These are phyloP conservation scores for Agrotis segetum DNA, from an alignment of 2,888 invertebrate genomes.

Conservation along the genomic window DNA sequence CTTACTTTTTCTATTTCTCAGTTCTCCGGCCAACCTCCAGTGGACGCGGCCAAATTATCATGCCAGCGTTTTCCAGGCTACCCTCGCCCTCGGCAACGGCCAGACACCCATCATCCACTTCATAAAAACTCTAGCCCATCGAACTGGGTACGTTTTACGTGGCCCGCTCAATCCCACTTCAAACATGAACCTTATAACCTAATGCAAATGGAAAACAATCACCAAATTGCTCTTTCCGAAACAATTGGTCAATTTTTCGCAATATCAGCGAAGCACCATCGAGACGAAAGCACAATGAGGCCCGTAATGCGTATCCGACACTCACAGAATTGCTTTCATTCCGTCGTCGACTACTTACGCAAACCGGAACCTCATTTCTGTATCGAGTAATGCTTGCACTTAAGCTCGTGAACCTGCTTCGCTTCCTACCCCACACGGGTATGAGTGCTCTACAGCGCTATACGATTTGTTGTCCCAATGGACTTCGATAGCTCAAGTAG, in stretches of 20 bases:
- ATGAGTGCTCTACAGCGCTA: conserved; percentile 21
- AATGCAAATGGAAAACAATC: neutral
- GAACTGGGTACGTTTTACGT: too few species aligned
- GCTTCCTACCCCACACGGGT: conserved; percentile 1
- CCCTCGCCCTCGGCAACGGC: too few species aligned
- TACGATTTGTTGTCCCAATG: conserved; percentile 24
- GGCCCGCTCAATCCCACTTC: too few species aligned
- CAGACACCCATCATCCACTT: too few species aligned
- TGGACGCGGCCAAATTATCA: too few species aligned
- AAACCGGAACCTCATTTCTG: conserved; percentile 32
- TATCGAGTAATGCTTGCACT: conserved; percentile 39
- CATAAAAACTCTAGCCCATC: too few species aligned
- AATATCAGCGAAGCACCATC: conserved; percentile 7
- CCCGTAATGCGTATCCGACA: conserved; percentile 25
- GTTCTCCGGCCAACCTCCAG: too few species aligned
- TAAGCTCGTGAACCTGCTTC: conserved; percentile 20
- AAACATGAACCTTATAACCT: too few species aligned
- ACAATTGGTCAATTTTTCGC: conserved; percentile 4
- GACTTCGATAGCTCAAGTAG: conserved; percentile 31
- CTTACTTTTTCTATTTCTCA: too few species aligned
- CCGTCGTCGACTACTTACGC: conserved; percentile 12
- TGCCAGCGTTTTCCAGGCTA: too few species aligned
- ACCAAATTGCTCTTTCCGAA: neutral
- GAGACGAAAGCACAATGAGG: neutral
- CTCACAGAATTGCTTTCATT: conserved; percentile 35